Evolutionary conservation across 2,888 invertebrate genomes (phyloP).

Genomic region (Neoascia interrupta): DNA sequence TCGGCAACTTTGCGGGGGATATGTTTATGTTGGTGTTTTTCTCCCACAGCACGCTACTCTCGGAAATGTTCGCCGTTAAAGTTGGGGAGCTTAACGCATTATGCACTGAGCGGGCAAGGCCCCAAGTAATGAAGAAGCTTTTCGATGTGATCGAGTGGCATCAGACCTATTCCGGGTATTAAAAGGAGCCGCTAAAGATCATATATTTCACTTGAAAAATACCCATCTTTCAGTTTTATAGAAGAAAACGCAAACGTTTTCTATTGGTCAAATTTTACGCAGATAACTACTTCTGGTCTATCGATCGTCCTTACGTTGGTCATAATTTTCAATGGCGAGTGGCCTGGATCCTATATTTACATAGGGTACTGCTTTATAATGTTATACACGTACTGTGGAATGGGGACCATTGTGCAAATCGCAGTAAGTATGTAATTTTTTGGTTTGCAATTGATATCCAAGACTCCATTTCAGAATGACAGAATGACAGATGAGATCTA

Average conservation of each 20-base stretch:
- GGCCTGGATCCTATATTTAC: constrained; percentile 36
- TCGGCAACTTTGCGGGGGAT: constrained; percentile 68
- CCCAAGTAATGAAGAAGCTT: constrained; percentile 1
- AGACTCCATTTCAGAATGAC: constrained; percentile 40
- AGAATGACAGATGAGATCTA: constrained; percentile 60
- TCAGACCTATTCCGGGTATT: constrained; percentile 62
- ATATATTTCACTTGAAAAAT: neutral
- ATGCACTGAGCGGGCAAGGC: neutral
- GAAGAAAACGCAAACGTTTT: neutral
- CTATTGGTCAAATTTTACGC: constrained; percentile 48
- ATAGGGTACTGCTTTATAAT: neutral
- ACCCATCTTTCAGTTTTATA: constrained; percentile 3
- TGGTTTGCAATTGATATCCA: too few relatives aligned
- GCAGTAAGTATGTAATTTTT: constrained; percentile 8
- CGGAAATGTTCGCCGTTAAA: constrained; percentile 57
- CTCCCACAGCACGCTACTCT: constrained; percentile 49
- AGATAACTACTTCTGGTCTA: constrained; percentile 47
- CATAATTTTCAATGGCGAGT: constrained; percentile 44
- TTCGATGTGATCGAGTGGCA: constrained; percentile 67
- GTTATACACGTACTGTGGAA: constrained; percentile 53
- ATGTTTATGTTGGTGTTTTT: constrained; percentile 56
- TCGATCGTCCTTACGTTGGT: constrained; percentile 53
- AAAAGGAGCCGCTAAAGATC: neutral
- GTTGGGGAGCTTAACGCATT: constrained; percentile 39
- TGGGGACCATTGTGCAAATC: constrained; percentile 61